Evolutionary conservation across 2,113 vertebrate genomes (phyloP).

Genomic region (Chloroceryle aenea): DNA sequence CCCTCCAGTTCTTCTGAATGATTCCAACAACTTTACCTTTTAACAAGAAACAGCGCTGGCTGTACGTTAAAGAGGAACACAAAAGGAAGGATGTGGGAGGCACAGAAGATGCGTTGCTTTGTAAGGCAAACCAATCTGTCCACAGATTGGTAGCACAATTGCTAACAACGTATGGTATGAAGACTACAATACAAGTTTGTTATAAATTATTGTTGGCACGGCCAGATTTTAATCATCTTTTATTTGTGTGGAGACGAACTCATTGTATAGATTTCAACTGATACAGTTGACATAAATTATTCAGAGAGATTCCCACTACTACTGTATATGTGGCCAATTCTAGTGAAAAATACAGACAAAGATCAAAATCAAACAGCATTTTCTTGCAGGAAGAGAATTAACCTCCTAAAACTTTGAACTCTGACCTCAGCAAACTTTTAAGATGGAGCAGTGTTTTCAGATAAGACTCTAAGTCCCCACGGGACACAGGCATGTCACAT

Average conservation of each 20-base stretch:
- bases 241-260: background rate
- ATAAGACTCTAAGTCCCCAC: background rate
- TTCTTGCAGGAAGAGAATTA: background rate
- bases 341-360: background rate
- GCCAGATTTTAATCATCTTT: constrained; percentile 10
- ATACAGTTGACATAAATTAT: background rate
- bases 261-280: background rate
- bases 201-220: background rate
- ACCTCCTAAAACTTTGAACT: background rate
- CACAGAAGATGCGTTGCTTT: background rate
- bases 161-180: background rate
- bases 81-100: background rate
- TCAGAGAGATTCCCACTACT: background rate
- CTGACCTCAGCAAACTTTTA: background rate
- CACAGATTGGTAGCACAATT: background rate
- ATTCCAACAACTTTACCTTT: constrained; percentile 90
- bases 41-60: background rate
- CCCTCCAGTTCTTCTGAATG: constrained; percentile 94
- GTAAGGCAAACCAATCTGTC: background rate
- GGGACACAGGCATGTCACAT: background rate
- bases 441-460: background rate
- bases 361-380: background rate
- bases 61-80: background rate
- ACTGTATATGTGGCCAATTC: background rate
- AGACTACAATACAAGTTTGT: background rate